These are phyloP conservation scores for Lucinisca nassula DNA, from an alignment of 2,888 invertebrate genomes.

Conservation along the genomic window DNA sequence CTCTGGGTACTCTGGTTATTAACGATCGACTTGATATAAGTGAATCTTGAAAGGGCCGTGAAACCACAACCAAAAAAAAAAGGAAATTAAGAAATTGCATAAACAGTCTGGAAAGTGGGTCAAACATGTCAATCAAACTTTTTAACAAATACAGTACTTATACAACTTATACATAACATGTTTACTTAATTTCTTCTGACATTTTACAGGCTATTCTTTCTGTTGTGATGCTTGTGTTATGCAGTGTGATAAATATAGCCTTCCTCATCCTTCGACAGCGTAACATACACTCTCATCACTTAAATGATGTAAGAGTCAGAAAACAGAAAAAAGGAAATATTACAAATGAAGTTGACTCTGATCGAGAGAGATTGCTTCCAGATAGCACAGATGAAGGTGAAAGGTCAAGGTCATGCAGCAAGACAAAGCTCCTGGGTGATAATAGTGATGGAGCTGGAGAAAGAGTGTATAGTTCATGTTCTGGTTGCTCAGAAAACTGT, in stretches of 20 bases:
- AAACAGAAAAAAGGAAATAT: background rate
- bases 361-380: background rate
- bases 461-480: conserved; percentile 34
- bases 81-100: too few species aligned
- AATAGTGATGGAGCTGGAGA: conserved; percentile 15
- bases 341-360: background rate
- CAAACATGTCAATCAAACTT: too few species aligned
- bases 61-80: too few species aligned
- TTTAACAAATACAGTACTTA: too few species aligned
- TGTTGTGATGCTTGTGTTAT: conserved; percentile 78
- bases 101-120: too few species aligned
- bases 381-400: background rate
- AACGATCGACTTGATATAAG: too few species aligned
- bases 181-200: too few species aligned
- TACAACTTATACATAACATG: too few species aligned
- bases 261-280: conserved; percentile 95
- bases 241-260: conserved; percentile 92
- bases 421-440: conserved; percentile 46
- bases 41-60: too few species aligned
- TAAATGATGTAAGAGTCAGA: conserved; percentile 6
- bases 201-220: conserved; percentile 80
- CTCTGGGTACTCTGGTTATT: too few species aligned
- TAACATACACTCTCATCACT: conserved; percentile 87
- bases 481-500: conserved; percentile 56
- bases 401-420: conserved; percentile 22